Conservation (phyloP, 2,113 vertebrate genomes). For the Paracyprichromis sp. region DNA sequence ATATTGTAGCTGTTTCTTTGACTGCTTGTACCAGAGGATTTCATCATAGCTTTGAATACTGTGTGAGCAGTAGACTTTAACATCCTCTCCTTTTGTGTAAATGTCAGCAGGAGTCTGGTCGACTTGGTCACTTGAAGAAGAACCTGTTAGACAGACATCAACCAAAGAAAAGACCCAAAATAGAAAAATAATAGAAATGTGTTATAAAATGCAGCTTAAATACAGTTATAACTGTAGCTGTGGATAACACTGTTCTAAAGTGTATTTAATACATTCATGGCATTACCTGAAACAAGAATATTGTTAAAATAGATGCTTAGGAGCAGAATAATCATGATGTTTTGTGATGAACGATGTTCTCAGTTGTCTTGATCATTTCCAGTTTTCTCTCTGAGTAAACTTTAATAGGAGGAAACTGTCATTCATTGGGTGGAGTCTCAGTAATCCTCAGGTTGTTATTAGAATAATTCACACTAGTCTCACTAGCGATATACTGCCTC, state of each 20-base stretch:
- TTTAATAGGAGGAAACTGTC: accelerated
- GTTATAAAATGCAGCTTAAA: background rate
- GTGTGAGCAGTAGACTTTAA: background rate
- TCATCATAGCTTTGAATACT: accelerated
- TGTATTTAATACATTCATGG: accelerated
- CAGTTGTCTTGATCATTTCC: accelerated
- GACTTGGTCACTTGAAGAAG: background rate
- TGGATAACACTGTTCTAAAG: background rate
- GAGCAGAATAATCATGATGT: background rate
- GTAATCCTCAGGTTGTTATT: background rate
- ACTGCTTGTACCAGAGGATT: slow-evolving; percentile 35
- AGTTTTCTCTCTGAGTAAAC: accelerated
- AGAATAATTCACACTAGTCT: background rate
- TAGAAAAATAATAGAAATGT: background rate
- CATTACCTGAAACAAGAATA: background rate
- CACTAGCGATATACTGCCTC: background rate
- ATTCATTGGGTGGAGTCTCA: background rate
- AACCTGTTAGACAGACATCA: background rate
- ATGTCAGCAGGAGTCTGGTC: background rate
- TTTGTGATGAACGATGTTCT: background rate
- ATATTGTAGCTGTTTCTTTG: background rate
- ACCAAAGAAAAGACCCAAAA: accelerated
- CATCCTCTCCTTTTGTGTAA: background rate
- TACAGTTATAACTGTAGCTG: accelerated
- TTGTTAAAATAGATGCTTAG: background rate